These are phyloP conservation scores for Euclidia mi DNA, from an alignment of 2,888 invertebrate genomes.

Conservation along the genomic window DNA sequence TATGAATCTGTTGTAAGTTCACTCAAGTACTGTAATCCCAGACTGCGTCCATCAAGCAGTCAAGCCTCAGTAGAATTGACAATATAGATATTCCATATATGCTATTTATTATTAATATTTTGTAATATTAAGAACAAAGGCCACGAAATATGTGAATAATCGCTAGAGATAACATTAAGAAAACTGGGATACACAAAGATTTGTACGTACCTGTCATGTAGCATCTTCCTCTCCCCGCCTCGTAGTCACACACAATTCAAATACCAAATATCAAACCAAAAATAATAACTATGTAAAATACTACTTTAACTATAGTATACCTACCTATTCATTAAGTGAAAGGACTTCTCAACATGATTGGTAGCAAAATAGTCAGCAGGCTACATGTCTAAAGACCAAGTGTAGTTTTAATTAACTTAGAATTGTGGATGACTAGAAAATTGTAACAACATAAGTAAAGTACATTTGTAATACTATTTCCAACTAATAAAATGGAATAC, in stretches of 20 bases:
- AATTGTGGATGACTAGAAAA: conserved; percentile 10
- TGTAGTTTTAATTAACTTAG: conserved; percentile 9
- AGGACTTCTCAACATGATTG: not conserved
- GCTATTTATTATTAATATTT: conserved; percentile 76
- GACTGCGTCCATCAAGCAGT: conserved; percentile 60
- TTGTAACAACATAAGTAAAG: conserved; percentile 3
- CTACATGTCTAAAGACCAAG: conserved; percentile 16
- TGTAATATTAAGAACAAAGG: conserved; percentile 75
- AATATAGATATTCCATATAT: conserved; percentile 83
- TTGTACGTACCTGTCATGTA: conserved; percentile 33
- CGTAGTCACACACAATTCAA: conserved; percentile 16
- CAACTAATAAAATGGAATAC: not conserved
- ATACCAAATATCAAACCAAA: conserved; percentile 2
- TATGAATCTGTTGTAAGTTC: conserved; percentile 70
- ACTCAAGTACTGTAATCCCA: conserved; percentile 65
- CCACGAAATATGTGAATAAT: conserved; percentile 75
- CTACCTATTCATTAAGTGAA: conserved; percentile 4
- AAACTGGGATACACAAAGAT: conserved; percentile 27
- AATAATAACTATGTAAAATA: conserved; percentile 1
- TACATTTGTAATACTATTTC: not conserved
- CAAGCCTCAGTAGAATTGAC: conserved; percentile 84
- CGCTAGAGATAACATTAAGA: conserved; percentile 67
- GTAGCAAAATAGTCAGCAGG: conserved; percentile 2
- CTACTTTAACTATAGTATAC: not conserved
- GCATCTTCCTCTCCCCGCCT: conserved; percentile 13